These are phyloP conservation scores for Odontesthes bonariensis DNA, from an alignment of 2,113 vertebrate species.

Conservation along the genomic window DNA sequence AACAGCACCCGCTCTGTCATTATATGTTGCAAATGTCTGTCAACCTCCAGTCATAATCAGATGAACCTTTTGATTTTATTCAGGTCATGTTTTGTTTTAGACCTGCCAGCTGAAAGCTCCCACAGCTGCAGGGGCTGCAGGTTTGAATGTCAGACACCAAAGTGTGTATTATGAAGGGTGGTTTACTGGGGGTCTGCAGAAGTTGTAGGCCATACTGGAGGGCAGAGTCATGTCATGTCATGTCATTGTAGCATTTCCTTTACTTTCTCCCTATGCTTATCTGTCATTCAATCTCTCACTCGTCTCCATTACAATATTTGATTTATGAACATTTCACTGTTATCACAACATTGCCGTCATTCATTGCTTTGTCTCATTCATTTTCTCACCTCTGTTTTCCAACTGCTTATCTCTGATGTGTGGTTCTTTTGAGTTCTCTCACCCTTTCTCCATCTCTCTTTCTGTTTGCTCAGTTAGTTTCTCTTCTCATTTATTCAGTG, in stretches of 20 bases:
- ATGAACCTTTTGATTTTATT: conserved; percentile 52
- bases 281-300: conserved; percentile 23
- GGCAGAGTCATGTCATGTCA: conserved; percentile 4
- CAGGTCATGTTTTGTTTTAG: conserved; percentile 30
- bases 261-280: not conserved
- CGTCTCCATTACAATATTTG: conserved; percentile 14
- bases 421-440: not conserved
- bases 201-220: conserved; percentile 23
- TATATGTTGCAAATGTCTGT: conserved; percentile 33
- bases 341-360: not conserved
- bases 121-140: not conserved
- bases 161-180: not conserved
- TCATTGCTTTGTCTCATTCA: conserved; percentile 27
- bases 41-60: conserved; percentile 46
- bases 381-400: conserved; percentile 10
- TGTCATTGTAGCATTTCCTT: conserved; percentile 23
- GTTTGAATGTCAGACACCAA: conserved; percentile 33
- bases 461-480: conserved; percentile 48
- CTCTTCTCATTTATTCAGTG: conserved; percentile 36
- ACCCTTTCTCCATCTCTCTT: not conserved
- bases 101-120: conserved; percentile 12
- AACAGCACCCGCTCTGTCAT: conserved; percentile 42
- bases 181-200: conserved; percentile 4
- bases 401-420: not conserved
- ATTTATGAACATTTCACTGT: conserved; percentile 4